phyloP scores from a whole-genome alignment of 2,888 invertebrate species.

The Athripsodes cinereus region DNA sequence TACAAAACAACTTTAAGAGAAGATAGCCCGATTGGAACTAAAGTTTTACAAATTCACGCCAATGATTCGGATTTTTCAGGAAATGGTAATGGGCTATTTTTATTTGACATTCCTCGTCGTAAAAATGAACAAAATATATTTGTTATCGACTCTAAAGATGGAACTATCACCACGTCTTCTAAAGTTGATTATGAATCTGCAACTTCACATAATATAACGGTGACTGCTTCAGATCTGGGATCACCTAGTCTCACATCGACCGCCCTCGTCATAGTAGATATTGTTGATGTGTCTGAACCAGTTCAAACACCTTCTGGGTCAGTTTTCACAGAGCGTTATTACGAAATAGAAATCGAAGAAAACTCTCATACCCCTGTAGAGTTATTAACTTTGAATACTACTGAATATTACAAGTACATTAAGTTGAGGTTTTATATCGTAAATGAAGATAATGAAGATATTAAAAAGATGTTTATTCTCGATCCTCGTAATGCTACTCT shows the following conservation, averaged over 20 bases:
- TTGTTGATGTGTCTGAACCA: conserved; percentile 54
- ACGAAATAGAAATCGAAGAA: conserved; percentile 77
- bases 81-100: conserved; percentile 80
- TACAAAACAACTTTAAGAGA: conserved; percentile 72
- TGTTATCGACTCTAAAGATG: conserved; percentile 80
- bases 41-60: conserved; percentile 69
- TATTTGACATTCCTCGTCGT: conserved; percentile 67
- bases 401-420: conserved; percentile 58
- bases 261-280: conserved; percentile 62
- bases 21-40: conserved; percentile 67
- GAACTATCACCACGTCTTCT: conserved; percentile 68
- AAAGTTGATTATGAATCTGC: conserved; percentile 66
- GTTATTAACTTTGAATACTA: conserved; percentile 70
- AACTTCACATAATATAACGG: conserved; percentile 64
- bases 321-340: conserved; percentile 63
- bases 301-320: conserved; percentile 37
- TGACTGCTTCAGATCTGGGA: conserved; percentile 80
- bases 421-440: conserved; percentile 60
- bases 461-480: conserved; percentile 62
- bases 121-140: conserved; percentile 61
- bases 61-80: conserved; percentile 81
- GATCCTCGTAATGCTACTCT: conserved; percentile 72
- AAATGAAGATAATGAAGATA: conserved; percentile 52
- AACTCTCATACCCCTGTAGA: conserved; percentile 71
- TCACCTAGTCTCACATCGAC: conserved; percentile 76